A percentile compares a stretch with the other conserved stretches of the same genome.
phyloP scores from a whole-genome alignment of 2,888 invertebrate species.

The Eustalomyia histrio region DNA sequence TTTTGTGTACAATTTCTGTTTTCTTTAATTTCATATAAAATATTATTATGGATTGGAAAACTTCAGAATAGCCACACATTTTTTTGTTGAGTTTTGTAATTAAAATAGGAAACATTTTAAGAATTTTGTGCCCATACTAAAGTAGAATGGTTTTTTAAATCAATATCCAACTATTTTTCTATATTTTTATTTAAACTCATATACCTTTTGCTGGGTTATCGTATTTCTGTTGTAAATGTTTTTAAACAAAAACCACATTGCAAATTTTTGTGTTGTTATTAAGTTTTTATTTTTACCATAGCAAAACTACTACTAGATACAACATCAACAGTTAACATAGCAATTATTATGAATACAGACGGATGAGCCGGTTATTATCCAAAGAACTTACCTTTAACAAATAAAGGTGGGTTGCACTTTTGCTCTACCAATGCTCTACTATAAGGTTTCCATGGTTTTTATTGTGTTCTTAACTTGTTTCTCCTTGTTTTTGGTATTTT shows the following conservation, averaged over 20 bases:
- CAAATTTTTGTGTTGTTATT: conserved; percentile 25
- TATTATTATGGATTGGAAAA: too few species aligned
- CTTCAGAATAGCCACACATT: too few species aligned
- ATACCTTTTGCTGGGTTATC: not conserved
- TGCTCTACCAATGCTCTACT: conserved; percentile 14
- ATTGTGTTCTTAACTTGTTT: not conserved
- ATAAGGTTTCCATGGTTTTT: not conserved
- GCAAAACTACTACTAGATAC: conserved; percentile 1
- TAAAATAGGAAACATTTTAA: too few species aligned
- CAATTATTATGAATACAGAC: not conserved
- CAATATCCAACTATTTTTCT: too few species aligned
- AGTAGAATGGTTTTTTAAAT: too few species aligned
- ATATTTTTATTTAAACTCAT: too few species aligned
- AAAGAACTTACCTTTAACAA: conserved; percentile 2
- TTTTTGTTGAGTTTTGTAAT: too few species aligned
- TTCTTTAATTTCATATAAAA: too few species aligned
- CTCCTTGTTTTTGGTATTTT: conserved; percentile 57
- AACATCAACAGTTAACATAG: conserved; percentile 1
- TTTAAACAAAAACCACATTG: conserved; percentile 7
- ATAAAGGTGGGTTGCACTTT: conserved; percentile 8
- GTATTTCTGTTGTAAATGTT: not conserved
- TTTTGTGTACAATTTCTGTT: too few species aligned
- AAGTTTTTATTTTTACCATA: conserved; percentile 19
- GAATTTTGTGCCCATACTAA: too few species aligned
- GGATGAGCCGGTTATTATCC: conserved; percentile 29